Base-by-base conservation (phyloP, 2,113 vertebrate genomes). In the Monarcha castaneiventris region DNA sequence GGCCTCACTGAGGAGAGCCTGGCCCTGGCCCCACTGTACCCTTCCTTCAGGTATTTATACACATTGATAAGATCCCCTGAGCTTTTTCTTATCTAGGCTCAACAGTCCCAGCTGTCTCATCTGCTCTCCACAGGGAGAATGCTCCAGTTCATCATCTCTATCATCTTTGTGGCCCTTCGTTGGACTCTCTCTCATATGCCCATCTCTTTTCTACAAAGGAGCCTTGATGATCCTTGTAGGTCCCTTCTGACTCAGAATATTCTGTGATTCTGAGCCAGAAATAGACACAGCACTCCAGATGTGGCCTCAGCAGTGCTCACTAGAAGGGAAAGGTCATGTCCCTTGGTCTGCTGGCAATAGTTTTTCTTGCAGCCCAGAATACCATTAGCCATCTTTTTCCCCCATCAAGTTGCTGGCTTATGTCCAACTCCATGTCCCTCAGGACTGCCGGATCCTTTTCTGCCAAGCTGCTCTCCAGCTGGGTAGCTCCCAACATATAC, bases 151-250 rank as follows among this genome's bases (percentile, higher is more conserved):
- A 51, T 66, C 8, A 44, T 19, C 33, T 64, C 33, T 4, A 78
- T 64, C 14, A 66, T 29, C 51, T 69, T 14, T 11, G 7, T 32
- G 26, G 37, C 27, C 15, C 23, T 71, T 37, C 0, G 0, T 2
- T 48, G 11, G 33, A 66, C 26, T 66, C 13, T 64, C 22, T 82
- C 46, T 44, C 8, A 23, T 33, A 39, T 23, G 19, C 20, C 9
- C n/a, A 3, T 13, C 37, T 76, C 30, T 58, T 21, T 71, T 14
- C 20, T 15, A 41, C 1, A 0, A 61, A 41, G 32, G 7, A 81
- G 22, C 17, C 68, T 61, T 44, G 33, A 52, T 49, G 25, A 48
- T 64, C 41, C 18, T 55, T 39, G 29, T 26, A 54, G n/a, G 37
- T 12, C 14, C 18, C 22, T 68, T 61, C 18, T 27, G 61, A 8